These are phyloP conservation scores for Pterois miles DNA, from an alignment of 2,797 vertebrate genomes.

Conservation along the genomic window DNA sequence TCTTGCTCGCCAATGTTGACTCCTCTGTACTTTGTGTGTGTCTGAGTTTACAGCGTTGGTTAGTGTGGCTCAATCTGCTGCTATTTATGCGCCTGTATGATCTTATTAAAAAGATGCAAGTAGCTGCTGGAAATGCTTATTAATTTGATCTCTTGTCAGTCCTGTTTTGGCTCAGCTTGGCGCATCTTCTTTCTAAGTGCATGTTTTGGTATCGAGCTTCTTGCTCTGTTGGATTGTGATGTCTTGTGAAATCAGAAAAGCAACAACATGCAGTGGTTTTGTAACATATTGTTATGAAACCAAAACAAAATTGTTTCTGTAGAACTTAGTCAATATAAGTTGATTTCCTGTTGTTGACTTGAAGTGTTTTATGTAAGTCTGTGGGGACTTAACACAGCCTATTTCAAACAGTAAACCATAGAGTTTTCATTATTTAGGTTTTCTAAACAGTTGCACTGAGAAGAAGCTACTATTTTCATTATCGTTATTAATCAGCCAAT, in stretches of 20 bases:
- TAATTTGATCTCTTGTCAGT: background rate
- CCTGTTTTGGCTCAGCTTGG: background rate
- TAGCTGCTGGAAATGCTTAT: background rate
- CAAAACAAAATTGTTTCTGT: background rate
- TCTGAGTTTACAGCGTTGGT: background rate
- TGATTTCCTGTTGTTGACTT: background rate
- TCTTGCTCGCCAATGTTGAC: conserved; percentile 60
- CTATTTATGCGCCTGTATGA: background rate
- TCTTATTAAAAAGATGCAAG: background rate
- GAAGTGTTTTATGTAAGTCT: background rate
- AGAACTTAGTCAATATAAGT: background rate
- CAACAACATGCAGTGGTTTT: background rate
- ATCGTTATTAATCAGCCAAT: background rate
- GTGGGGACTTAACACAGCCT: background rate
- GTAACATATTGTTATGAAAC: background rate
- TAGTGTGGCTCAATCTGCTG: background rate
- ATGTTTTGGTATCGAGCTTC: background rate
- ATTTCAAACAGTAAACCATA: background rate
- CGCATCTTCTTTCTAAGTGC: background rate
- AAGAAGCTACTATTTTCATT: background rate
- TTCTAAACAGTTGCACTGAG: background rate
- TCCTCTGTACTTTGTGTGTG: conserved; percentile 11
- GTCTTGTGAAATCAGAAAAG: background rate
- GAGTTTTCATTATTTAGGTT: background rate
- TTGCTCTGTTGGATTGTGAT: background rate